phyloP scores from a whole-genome alignment of 2,113 vertebrate species.

The Ifrita kowaldi region DNA sequence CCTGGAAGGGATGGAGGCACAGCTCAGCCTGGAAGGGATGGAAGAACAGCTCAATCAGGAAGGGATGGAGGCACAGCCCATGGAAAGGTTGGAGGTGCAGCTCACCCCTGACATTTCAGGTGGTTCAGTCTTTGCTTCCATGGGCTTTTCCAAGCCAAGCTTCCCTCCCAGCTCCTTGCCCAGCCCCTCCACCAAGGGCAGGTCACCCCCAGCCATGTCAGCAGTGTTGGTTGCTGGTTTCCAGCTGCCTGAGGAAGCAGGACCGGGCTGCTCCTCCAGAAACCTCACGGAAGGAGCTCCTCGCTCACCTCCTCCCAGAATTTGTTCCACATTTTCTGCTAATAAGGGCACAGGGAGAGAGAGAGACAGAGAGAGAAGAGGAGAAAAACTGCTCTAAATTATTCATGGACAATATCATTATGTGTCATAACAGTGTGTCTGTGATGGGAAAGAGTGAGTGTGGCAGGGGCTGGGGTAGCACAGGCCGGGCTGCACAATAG shows the following conservation, averaged over 20 bases:
- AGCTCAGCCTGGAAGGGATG: neutral
- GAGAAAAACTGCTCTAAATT: constrained; percentile 79
- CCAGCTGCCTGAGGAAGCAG: neutral
- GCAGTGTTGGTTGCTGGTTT: rapidly evolving
- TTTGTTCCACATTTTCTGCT: constrained; percentile 66
- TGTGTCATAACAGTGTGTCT: constrained; percentile 95
- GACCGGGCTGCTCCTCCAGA: neutral
- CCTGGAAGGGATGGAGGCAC: neutral
- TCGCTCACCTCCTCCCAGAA: constrained; percentile 30
- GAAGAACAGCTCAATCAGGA: rapidly evolving
- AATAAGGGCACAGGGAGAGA: constrained; percentile 62
- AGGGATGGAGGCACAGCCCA: neutral
- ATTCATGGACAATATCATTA: constrained; percentile 97
- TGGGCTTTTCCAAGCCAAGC: neutral
- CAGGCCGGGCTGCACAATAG: constrained; percentile 77
- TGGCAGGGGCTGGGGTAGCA: constrained; percentile 78
- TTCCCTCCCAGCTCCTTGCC: neutral
- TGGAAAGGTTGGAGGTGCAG: neutral
- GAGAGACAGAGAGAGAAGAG: constrained; percentile 44
- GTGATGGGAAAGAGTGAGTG: constrained; percentile 66
- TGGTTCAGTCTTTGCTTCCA: neutral
- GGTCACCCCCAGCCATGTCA: neutral
- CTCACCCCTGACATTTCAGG: too few species aligned
- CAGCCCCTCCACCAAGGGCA: neutral
- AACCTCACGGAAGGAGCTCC: neutral